These are phyloP conservation scores for Acrobeloides nanus DNA, from an alignment of 2,888 invertebrate species.

Conservation along the genomic window DNA sequence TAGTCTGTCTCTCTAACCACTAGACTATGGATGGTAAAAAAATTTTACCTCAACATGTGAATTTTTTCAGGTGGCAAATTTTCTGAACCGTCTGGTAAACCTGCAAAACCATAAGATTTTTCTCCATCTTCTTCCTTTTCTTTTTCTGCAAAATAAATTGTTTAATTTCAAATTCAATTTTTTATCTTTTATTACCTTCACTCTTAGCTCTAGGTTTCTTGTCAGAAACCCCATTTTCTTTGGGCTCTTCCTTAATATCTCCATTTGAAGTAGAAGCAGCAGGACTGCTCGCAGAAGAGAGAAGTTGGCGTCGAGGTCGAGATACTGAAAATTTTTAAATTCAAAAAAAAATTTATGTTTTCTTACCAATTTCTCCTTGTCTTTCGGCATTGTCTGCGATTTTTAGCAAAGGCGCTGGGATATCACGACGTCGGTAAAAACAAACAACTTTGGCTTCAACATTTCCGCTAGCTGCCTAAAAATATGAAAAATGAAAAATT, in stretches of 20 bases:
- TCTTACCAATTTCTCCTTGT: constrained; percentile 61
- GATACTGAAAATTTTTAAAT: constrained; percentile 14
- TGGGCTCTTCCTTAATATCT: constrained; percentile 9
- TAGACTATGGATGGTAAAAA: too few relatives aligned
- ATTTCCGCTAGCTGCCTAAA: constrained; percentile 84
- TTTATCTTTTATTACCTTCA: constrained; percentile 7
- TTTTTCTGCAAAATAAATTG: constrained; percentile 8
- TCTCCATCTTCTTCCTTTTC: constrained; percentile 13
- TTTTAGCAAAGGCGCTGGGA: constrained; percentile 87
- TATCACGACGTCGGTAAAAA: constrained; percentile 93
- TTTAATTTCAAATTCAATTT: constrained; percentile 1
- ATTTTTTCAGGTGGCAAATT: constrained; percentile 25
- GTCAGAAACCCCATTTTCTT: constrained; percentile 13
- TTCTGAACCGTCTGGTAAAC: constrained; percentile 37
- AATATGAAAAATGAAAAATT: constrained; percentile 28
- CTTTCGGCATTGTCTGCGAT: constrained; percentile 84
- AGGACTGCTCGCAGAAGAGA: constrained; percentile 7
- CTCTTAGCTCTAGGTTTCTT: constrained; percentile 11
- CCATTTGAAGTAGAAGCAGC: constrained; percentile 12
- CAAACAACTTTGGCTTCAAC: constrained; percentile 99
- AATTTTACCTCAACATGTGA: constrained; percentile 31
- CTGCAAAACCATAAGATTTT: constrained; percentile 54
- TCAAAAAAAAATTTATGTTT: constrained; percentile 8
- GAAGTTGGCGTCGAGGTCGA: constrained; percentile 21
- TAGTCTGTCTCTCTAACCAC: too few relatives aligned